Base-by-base conservation (phyloP, 2,888 invertebrate species). In the Phyllotreta striolata region DNA sequence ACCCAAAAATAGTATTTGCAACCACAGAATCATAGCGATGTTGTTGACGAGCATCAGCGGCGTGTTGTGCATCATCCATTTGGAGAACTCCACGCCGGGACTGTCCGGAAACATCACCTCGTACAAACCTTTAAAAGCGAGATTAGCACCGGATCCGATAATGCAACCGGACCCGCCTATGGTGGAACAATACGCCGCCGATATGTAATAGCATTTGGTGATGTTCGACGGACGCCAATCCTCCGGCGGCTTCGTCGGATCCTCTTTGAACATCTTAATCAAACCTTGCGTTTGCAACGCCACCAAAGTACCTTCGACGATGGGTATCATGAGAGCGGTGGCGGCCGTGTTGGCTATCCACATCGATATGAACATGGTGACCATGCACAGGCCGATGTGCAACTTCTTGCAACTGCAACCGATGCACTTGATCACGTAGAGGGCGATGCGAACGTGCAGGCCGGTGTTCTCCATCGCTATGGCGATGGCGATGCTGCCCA, bases 291-390 rank as follows among this genome's bases (percentile, higher is more conserved):
- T 84, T 83, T 92, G 90, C 13, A 95, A 82, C 69, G 95, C 93
- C 75, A 90, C 87, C 4, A 95, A 82, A 1, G 95, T 92, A 34
- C 94, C 94, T 69, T 92, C 89, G 10, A 94, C 91, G 67, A 95
- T 95, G 0, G 95, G 95, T 64, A 93, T 89, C 95, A 96, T 95
- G 92, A 96, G 93, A 1, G 95, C 94, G 0, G 93, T 91, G 1
- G 93, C 94, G 0, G 96, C 96, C 0, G 95, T 96, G 79, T 96
- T 96, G 5, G 94, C 95, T 72, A 96, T 95, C 96, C 96, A 96
- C 95, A 96, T 96, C 0, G 95, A 95, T 72, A 96, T 87, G 75
- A 95, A 93, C 92, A 93, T 94, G 0, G 95, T 94, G 9, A 94
- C 94, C 67, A 89, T 84, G 74, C 94, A 91, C 46, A 95, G 83